Percentiles rank a stretch among this genome's conserved stretches.
phyloP scores from a whole-genome alignment of 2,113 vertebrate genomes.

The Andinoacara biseriatus region DNA sequence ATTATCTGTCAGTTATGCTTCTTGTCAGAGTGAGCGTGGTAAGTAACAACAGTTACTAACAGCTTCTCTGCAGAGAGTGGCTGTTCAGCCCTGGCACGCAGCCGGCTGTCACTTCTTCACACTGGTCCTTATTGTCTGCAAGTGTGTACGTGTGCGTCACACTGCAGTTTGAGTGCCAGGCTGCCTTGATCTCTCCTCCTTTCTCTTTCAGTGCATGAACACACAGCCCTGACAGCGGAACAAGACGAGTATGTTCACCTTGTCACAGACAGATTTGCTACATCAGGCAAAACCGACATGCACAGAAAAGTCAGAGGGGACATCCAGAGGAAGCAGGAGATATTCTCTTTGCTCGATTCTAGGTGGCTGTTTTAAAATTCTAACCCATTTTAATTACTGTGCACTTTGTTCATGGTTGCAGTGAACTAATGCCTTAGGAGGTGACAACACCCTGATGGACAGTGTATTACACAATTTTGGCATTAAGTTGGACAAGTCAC shows the following conservation, averaged over 20 bases:
- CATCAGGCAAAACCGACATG: background rate
- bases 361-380: background rate
- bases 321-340: background rate
- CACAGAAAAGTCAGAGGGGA: slow-evolving; percentile 20
- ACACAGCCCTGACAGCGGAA: slow-evolving; percentile 33
- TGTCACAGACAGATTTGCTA: slow-evolving; percentile 31
- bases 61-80: slow-evolving; percentile 46
- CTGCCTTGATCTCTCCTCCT: slow-evolving; percentile 22
- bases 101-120: slow-evolving; percentile 26
- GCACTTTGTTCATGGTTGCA: background rate
- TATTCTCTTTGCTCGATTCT: background rate
- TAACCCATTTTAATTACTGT: background rate
- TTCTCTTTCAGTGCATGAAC: slow-evolving; percentile 25
- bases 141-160: slow-evolving; percentile 22
- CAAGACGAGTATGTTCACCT: slow-evolving; percentile 40
- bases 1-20: slow-evolving; percentile 14
- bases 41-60: slow-evolving; percentile 35
- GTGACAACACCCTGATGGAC: background rate
- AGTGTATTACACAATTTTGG: accelerated
- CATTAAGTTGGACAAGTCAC: background rate
- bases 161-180: slow-evolving; percentile 19
- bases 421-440: background rate
- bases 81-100: slow-evolving; percentile 40
- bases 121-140: background rate
- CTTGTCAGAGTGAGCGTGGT: slow-evolving; percentile 9